These are phyloP conservation scores for Drosophila repleta DNA, from an alignment of 1,140 invertebrate species.

Conservation along the genomic window DNA sequence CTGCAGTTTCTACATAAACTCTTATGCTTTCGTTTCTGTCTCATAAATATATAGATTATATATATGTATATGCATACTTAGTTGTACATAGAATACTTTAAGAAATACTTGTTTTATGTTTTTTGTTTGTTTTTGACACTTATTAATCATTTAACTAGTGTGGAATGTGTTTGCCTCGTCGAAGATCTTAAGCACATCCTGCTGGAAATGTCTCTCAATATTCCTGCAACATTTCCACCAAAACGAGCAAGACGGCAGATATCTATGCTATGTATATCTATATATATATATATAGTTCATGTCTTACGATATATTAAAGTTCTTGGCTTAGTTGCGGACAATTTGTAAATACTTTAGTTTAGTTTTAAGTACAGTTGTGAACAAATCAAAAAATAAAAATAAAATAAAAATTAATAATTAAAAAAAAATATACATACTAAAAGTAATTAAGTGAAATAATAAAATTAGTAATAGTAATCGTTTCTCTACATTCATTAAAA, in stretches of 20 bases:
- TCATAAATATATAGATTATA: slow-evolving; percentile 34
- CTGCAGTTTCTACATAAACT: background rate
- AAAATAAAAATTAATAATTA: background rate
- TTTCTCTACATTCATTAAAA: slow-evolving; percentile 1
- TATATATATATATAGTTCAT: slow-evolving; percentile 7
- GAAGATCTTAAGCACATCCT: slow-evolving; percentile 21
- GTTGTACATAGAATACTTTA: slow-evolving; percentile 51
- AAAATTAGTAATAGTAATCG: slow-evolving; percentile 6
- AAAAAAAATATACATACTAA: background rate
- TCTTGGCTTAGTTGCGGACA: slow-evolving; percentile 37
- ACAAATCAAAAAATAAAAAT: background rate
- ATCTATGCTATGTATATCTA: slow-evolving; percentile 1
- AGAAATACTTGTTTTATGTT: slow-evolving; percentile 46
- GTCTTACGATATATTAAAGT: slow-evolving; percentile 30
- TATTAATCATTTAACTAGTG: slow-evolving; percentile 45
- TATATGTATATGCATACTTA: slow-evolving; percentile 28
- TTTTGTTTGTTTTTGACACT: slow-evolving; percentile 38
- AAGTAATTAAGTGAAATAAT: background rate
- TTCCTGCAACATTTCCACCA: slow-evolving; percentile 29
- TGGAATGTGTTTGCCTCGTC: slow-evolving; percentile 41
- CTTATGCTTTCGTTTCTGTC: slow-evolving; percentile 6
- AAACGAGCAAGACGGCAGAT: slow-evolving; percentile 26
- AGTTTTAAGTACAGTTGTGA: slow-evolving; percentile 43
- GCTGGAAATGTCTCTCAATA: slow-evolving; percentile 12
- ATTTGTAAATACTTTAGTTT: slow-evolving; percentile 37